Evolutionary conservation across 2,797 vertebrate species (phyloP).

Genomic region (Sarcoramphus papa): DNA sequence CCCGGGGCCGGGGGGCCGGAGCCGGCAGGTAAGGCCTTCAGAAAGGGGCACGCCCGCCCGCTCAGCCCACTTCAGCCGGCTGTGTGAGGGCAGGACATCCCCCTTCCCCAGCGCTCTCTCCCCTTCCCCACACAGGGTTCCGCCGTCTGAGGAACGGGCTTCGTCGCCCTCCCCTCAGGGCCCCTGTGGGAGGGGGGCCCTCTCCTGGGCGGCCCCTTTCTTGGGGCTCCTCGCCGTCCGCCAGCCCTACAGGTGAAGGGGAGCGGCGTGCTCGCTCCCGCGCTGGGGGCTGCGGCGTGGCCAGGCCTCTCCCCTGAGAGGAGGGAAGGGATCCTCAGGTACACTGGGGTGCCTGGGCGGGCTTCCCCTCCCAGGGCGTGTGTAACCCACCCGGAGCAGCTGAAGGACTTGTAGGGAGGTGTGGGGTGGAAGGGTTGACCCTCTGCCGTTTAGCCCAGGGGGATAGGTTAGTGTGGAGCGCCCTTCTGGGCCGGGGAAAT

Average conservation of each 20-base stretch:
- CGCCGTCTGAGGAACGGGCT: neutral
- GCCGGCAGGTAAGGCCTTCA: slow-evolving; percentile 47
- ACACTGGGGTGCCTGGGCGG: neutral
- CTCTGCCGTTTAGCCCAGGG: neutral
- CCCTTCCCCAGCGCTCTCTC: neutral
- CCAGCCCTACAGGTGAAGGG: neutral
- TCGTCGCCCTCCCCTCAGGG: neutral
- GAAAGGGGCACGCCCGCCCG: neutral
- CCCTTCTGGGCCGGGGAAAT: neutral
- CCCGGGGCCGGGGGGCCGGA: slow-evolving; percentile 29
- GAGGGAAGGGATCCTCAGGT: neutral
- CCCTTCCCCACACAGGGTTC: neutral
- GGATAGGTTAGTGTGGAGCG: neutral
- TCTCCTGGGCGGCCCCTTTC: neutral
- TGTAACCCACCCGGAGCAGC: neutral
- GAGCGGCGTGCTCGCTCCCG: neutral
- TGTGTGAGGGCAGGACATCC: neutral
- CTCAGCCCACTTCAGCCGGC: neutral
- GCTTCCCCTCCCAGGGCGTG: neutral
- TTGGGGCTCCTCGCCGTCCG: neutral
- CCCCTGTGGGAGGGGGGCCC: neutral
- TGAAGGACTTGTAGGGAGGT: neutral
- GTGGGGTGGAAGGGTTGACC: neutral
- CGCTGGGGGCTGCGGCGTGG: neutral
- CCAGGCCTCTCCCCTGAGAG: neutral